phyloP scores from a whole-genome alignment of 53 echinoderm and acorn worm species.

The Apostichopus leukothele region DNA sequence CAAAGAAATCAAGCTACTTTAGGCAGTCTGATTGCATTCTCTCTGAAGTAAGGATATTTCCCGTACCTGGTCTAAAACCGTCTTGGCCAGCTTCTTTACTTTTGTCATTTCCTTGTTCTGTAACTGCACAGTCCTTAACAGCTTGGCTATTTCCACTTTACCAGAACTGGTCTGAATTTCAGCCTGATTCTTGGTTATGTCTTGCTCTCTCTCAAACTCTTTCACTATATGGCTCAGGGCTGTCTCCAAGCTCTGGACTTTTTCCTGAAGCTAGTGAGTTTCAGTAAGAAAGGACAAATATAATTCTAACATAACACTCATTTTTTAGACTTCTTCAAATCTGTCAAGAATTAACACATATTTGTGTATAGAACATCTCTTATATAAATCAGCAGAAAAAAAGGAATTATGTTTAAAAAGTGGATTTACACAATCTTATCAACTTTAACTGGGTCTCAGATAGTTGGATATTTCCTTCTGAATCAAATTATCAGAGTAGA shows the following conservation, averaged over 20 bases:
- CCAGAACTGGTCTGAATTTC: constrained; percentile 76
- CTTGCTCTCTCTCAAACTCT: constrained; percentile 91
- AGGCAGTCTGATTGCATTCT: background rate
- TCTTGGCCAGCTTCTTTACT: constrained; percentile 92
- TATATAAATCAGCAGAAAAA: background rate
- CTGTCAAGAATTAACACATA: too few relatives aligned
- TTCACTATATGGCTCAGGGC: constrained; percentile 90
- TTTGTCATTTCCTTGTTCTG: constrained; percentile 98
- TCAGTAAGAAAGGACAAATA: too few relatives aligned
- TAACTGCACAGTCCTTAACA: constrained; percentile 88
- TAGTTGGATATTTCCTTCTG: too few relatives aligned
- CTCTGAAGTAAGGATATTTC: background rate
- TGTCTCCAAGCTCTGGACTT: constrained; percentile 79
- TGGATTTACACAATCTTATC: too few relatives aligned
- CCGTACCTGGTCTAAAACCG: constrained; percentile 91
- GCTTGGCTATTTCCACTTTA: constrained; percentile 92
- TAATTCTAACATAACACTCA: too few relatives aligned
- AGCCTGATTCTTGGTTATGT: constrained; percentile 68
- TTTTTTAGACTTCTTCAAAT: too few relatives aligned
- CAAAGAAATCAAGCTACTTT: background rate
- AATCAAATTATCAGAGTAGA: too few relatives aligned
- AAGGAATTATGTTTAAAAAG: background rate
- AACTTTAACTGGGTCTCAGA: too few relatives aligned
- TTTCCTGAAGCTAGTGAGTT: constrained; percentile 66
- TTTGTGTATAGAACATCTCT: too few relatives aligned